These are phyloP conservation scores for Alcedo atthis DNA, from an alignment of 2,797 vertebrate genomes.

Conservation along the genomic window DNA sequence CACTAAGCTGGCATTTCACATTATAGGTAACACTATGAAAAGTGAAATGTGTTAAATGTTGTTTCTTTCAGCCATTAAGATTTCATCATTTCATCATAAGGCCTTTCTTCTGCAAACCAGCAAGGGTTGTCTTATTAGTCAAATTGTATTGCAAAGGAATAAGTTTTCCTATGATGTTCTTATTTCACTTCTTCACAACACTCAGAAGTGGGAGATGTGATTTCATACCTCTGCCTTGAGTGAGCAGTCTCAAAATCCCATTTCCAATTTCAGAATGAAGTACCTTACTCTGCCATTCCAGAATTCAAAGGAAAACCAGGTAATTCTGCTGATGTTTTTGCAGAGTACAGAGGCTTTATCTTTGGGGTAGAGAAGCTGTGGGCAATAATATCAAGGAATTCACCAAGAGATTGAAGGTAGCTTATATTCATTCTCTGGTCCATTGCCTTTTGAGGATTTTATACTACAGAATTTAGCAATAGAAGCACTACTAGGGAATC, in stretches of 20 bases:
- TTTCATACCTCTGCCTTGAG: background rate
- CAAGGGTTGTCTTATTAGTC: background rate
- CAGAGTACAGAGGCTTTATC: background rate
- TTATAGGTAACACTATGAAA: background rate
- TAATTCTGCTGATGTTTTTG: background rate
- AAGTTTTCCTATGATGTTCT: background rate
- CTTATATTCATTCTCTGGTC: background rate
- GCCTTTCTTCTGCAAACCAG: background rate
- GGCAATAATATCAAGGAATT: background rate
- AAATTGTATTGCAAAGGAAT: background rate
- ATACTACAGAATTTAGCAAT: background rate
- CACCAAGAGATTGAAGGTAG: background rate
- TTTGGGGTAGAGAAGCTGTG: background rate
- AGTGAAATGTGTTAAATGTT: fast-evolving
- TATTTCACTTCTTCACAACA: background rate
- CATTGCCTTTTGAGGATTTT: background rate
- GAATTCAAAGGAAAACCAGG: background rate
- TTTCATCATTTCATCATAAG: background rate
- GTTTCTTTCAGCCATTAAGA: background rate
- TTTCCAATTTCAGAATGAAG: background rate
- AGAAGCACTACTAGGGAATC: background rate
- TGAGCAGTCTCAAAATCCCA: background rate
- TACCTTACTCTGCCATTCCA: background rate
- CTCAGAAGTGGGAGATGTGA: background rate
- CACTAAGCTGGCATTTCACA: background rate